A percentile compares a stretch with the other conserved stretches of the same genome.
Conservation (phyloP, 2,888 invertebrate species). For the Protodeltote pygarga region DNA sequence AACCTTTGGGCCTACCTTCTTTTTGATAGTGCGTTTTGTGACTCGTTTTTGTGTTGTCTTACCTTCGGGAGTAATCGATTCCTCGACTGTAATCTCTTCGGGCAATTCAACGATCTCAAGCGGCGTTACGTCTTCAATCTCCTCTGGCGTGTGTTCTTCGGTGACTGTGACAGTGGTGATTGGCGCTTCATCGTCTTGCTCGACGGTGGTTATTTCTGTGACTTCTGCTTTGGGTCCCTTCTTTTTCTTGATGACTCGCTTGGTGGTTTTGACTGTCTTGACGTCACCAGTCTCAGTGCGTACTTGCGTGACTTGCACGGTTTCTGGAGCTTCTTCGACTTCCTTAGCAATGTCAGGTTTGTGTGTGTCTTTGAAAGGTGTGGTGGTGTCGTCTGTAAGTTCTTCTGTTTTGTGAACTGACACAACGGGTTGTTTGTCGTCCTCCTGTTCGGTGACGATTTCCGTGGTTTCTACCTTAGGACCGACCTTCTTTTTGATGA, state of each 20-base stretch:
- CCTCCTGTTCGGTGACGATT: constrained; percentile 17
- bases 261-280: constrained; percentile 5
- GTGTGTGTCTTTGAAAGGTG: background rate
- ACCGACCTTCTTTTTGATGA: too few relatives aligned
- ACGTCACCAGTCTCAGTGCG: constrained; percentile 5
- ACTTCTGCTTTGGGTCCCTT: constrained; percentile 12
- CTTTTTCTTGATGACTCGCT: constrained; percentile 17
- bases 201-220: constrained; percentile 12
- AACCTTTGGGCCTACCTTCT: constrained; percentile 41
- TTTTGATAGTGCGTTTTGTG: too few relatives aligned
- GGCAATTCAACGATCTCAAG: constrained; percentile 12
- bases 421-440: constrained; percentile 21
- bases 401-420: constrained; percentile 18
- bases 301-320: constrained; percentile 8
- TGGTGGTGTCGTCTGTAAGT: background rate
- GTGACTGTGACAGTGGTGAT: constrained; percentile 4
- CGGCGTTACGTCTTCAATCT: background rate
- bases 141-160: background rate
- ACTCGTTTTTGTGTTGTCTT: too few relatives aligned
- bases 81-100: constrained; percentile 8
- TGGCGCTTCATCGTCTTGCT: constrained; percentile 15
- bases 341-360: background rate
- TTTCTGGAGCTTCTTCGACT: constrained; percentile 8
- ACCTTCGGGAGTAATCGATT: constrained; percentile 6
- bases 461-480: constrained; percentile 29